phyloP scores from a whole-genome alignment of 2,113 vertebrate genomes.

The human (Homo sapiens) region DNA sequence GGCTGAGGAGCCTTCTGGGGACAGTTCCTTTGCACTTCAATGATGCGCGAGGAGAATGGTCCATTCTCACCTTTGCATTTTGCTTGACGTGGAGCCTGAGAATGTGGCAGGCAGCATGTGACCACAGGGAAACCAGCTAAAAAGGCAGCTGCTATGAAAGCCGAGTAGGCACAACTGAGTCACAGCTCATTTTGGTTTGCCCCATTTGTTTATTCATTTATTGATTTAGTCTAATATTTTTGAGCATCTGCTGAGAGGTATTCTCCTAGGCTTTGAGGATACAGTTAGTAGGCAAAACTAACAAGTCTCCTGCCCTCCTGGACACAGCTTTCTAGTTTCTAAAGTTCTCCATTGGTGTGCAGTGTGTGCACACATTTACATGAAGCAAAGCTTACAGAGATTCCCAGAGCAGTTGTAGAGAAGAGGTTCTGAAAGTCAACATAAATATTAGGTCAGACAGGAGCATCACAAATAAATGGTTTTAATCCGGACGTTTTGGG shows the following conservation, averaged over 20 bases:
- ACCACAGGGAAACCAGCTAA: background rate
- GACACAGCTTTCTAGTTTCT: background rate
- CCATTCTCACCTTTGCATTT: background rate
- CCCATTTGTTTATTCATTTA: background rate
- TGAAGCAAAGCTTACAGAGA: background rate
- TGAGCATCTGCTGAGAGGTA: background rate
- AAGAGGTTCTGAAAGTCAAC: background rate
- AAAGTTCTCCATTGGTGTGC: background rate
- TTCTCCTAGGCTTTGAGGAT: background rate
- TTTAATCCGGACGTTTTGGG: background rate
- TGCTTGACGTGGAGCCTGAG: background rate
- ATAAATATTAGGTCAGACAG: background rate
- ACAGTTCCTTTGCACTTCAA: background rate
- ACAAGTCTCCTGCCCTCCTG: accelerated
- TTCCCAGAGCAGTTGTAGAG: background rate
- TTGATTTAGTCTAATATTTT: background rate
- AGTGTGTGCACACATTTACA: background rate
- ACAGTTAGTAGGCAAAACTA: background rate
- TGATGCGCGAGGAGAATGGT: background rate
- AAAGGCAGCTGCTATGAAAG: background rate
- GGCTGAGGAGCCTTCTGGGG: background rate
- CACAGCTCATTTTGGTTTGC: background rate
- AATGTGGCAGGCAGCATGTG: too few relatives aligned
- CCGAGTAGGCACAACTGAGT: background rate
- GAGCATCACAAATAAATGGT: background rate